Evolutionary conservation across 2,797 vertebrate genomes (phyloP).

Genomic region (Malacoraja senta): DNA sequence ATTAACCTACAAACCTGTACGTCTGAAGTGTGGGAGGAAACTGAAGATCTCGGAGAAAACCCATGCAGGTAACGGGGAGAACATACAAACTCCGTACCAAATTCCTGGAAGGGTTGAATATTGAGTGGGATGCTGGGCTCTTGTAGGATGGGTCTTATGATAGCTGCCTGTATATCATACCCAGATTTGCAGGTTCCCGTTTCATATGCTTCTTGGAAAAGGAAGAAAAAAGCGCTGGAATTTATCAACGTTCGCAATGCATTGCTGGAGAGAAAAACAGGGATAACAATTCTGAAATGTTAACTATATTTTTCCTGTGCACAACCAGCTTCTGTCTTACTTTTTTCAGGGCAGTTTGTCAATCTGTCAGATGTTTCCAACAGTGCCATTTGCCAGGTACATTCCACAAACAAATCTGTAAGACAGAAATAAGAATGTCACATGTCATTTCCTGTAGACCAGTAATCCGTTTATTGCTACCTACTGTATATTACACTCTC

Average conservation of each 20-base stretch:
- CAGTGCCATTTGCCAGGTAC: not conserved
- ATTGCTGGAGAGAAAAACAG: too few species aligned
- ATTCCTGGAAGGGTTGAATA: not conserved
- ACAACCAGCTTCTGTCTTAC: too few species aligned
- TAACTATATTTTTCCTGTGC: too few species aligned
- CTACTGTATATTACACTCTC: not conserved
- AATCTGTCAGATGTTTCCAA: not conserved
- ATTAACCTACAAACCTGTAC: too few species aligned
- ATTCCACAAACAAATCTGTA: not conserved
- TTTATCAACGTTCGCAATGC: too few species aligned
- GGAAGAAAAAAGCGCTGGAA: too few species aligned
- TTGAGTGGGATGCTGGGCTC: not conserved
- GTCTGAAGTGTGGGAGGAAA: too few species aligned
- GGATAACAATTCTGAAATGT: too few species aligned
- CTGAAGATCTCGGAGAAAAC: too few species aligned
- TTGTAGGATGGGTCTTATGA: not conserved
- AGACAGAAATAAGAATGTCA: not conserved
- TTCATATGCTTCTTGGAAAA: not conserved
- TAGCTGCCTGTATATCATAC: not conserved
- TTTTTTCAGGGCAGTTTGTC: not conserved
- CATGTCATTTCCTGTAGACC: not conserved
- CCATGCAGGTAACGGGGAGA: too few species aligned
- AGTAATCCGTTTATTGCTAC: not conserved
- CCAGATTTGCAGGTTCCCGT: not conserved
- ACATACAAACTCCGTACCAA: not conserved